Base-by-base conservation (phyloP, 2,113 vertebrate species). In the Rhipidura dahli region DNA sequence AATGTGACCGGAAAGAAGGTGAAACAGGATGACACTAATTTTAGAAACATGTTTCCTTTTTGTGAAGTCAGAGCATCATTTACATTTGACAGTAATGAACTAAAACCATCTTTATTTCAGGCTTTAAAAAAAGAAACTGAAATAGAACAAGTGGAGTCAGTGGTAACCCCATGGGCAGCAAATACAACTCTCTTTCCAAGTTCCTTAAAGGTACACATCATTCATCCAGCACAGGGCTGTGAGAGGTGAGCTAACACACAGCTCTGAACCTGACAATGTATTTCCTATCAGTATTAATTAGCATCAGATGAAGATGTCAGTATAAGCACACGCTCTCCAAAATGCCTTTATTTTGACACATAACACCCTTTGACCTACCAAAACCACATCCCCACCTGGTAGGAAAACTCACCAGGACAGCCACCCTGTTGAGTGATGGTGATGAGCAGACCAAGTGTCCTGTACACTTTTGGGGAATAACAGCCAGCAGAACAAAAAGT, bases 261-360 rank as follows among this genome's bases (percentile, higher is more conserved):
- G 35, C 75, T 51, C 63, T 72, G 71, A 69, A 60, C n/a, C 59
- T 19, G 51, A 50, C 50, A 54, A 30, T 24, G 0, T 33, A 59
- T 64, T 59, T 81, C 65, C 18, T 77, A n/a, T 61, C 91, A 30
- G 57, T 59, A 18, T 66, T 84, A 63, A 89, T 95, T 70, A 75
- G 35, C 69, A 26, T 89, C 89, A 89, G 27, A 16, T 50, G 51
- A 73, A 30, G 6, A 50, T 4, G 33, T 66, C 83, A 16, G 7
- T 13, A 13, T 0, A 2, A 89, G 24, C 47, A 65, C 2, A 6
- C 0, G 0, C 28, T 51, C 68, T 56, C 56, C 21, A 64, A 71
- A 71, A 71, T 35, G 13, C 13, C 17, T 81, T 77, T 65, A 57
- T 65, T 94, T 93, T 70, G 54, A 87, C 45, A 86, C 28, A 39